Evolutionary conservation across 2,797 vertebrate genomes (phyloP).

Genomic region (Dicrostonyx torquatus): DNA sequence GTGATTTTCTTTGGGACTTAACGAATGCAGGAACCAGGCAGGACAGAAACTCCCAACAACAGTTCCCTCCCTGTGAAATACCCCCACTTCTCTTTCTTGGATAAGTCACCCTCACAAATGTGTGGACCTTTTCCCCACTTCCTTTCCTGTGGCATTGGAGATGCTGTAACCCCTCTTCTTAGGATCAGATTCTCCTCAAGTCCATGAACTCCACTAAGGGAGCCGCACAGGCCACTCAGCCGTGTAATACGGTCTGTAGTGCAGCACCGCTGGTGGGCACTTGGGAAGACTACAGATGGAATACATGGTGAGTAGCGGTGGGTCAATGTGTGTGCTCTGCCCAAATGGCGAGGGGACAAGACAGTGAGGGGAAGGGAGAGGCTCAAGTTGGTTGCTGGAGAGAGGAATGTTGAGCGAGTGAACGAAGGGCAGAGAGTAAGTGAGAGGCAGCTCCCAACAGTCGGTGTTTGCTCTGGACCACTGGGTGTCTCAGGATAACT

Average conservation of each 20-base stretch:
- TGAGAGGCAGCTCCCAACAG: too few species aligned
- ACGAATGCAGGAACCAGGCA: too few species aligned
- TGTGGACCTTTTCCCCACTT: not conserved
- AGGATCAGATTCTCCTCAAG: not conserved
- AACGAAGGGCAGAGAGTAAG: not conserved
- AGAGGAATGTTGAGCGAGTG: not conserved
- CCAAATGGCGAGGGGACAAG: not conserved
- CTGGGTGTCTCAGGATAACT: not conserved
- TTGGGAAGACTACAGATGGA: not conserved
- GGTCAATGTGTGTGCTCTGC: too few species aligned
- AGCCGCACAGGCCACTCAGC: not conserved
- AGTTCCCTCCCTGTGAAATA: not conserved
- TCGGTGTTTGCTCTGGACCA: not conserved
- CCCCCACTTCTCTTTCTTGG: not conserved
- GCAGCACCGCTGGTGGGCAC: too few species aligned
- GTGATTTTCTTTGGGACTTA: too few species aligned
- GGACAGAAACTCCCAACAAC: too few species aligned
- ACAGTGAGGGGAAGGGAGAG: too few species aligned
- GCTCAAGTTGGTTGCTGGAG: accelerated
- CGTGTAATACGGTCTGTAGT: not conserved
- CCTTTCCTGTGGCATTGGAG: not conserved
- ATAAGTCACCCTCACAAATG: not conserved
- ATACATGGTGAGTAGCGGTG: not conserved
- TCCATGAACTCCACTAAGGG: not conserved
- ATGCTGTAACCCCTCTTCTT: not conserved